Base-by-base conservation (phyloP, 2,888 invertebrate species). In the Heliconius sara region DNA sequence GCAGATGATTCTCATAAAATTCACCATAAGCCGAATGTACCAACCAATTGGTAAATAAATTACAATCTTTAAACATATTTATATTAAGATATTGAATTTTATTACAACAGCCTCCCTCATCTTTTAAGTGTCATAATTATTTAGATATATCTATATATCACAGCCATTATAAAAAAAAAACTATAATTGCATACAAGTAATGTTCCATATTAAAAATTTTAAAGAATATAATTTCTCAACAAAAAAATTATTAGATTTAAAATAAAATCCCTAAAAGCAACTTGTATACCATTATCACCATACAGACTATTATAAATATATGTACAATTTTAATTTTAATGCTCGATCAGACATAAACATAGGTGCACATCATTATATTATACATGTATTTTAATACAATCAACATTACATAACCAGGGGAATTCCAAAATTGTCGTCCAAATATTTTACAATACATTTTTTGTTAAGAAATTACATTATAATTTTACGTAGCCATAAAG, bases 1-100 rank as follows among this genome's bases (percentile, higher is more conserved):
- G 13, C 13, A 43, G 25, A 39, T 68, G 68, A 68, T 43, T 68
- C 39, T 25, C 68, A 43, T 68, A 68, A 68, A 68, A 68, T 43
- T 39, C 39, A 66, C 30, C 66, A 68, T 68, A 34, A 27, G 27
- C 27, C 27, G 6, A 27, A 65, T 27, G 63, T 27, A 13, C n/a
- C 13, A 63, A 63, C 3, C n/a, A n/a, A 63, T 25, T 27, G 16
- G 25, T 27, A 25, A 5, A 63, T n/a, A 25, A 13, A 63, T 65
- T 34, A 68, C 39, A 68, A 43, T 13, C 25, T 39, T 39, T 22
- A 68, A 43, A 68, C 9, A 39, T n/a, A n/a, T 68, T 70, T 7
- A 16, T n/a, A 68, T 12, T 47, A 70, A 70, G 70, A 70, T 70
- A 70, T 70, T 70, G 70, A 70, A 70, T 27, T 70, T 70, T 9